Percentiles rank a stretch among this genome's conserved stretches.
Conservation (phyloP, 2,888 invertebrate genomes). For the Fragum fragum region DNA sequence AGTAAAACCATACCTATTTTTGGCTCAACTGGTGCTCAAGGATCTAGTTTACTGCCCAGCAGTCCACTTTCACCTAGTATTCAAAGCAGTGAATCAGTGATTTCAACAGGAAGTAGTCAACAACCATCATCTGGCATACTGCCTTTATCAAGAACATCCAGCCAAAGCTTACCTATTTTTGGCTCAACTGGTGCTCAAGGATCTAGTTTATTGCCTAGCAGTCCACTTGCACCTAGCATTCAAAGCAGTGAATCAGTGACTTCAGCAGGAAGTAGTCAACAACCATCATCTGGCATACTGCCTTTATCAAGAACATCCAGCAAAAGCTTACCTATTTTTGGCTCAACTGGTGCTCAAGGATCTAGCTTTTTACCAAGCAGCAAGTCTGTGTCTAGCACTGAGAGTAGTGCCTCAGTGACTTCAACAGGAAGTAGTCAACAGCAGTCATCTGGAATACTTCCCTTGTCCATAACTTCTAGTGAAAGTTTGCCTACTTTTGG, state of each 20-base stretch:
- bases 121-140: neutral
- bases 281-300: neutral
- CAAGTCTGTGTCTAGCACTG: too few relatives aligned
- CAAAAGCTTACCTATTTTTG: neutral
- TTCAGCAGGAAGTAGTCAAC: too few relatives aligned
- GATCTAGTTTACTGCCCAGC: too few relatives aligned
- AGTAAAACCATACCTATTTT: too few relatives aligned
- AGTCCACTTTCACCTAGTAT: too few relatives aligned
- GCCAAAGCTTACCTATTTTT: neutral
- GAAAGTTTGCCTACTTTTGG: neutral
- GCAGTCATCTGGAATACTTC: neutral
- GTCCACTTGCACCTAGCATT: too few relatives aligned
- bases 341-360: neutral
- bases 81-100: too few relatives aligned
- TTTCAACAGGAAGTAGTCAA: neutral
- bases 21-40: too few relatives aligned
- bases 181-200: neutral
- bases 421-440: neutral
- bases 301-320: neutral
- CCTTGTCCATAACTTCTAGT: neutral
- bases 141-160: neutral
- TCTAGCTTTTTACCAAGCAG: too few relatives aligned
- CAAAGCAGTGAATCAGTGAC: too few relatives aligned
- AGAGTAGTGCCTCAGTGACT: too few relatives aligned
- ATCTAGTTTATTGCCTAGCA: too few relatives aligned